These are phyloP conservation scores for Psococerastis gibbosa DNA, from an alignment of 2,888 invertebrate species.

Conservation along the genomic window DNA sequence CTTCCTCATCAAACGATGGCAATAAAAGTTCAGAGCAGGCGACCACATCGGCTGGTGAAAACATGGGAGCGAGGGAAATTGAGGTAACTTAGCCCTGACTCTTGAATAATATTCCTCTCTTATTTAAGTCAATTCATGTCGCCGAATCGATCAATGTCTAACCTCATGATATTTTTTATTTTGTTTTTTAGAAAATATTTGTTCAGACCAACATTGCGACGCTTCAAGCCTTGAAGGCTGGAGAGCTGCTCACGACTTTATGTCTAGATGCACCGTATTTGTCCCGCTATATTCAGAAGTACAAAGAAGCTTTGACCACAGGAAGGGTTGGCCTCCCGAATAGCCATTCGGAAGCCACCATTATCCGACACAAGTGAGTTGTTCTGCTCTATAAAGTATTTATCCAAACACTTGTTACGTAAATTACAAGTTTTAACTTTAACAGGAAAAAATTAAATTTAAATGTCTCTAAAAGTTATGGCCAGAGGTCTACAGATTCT, in stretches of 20 bases:
- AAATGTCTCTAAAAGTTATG: too few species aligned
- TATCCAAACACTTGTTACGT: too few species aligned
- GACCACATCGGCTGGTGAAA: conserved; percentile 23
- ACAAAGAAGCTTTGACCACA: conserved; percentile 30
- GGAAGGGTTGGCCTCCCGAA: conserved; percentile 45
- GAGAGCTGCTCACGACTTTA: conserved; percentile 60
- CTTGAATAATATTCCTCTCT: neutral
- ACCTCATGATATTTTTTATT: too few species aligned
- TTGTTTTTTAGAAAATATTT: conserved; percentile 46
- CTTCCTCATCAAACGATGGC: conserved; percentile 24
- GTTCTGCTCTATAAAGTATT: too few species aligned
- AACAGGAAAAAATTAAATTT: too few species aligned
- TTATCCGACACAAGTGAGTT: conserved; percentile 39
- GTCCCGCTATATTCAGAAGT: conserved; percentile 36
- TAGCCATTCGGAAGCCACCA: conserved; percentile 52
- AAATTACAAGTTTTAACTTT: too few species aligned
- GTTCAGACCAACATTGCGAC: conserved; percentile 55
- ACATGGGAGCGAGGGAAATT: conserved; percentile 27
- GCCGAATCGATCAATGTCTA: conserved; percentile 2
- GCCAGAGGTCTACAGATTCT: too few species aligned
- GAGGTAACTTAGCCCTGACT: conserved; percentile 26
- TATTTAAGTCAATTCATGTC: neutral
- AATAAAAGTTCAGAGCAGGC: conserved; percentile 22
- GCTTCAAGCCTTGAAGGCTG: conserved; percentile 64
- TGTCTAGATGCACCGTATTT: conserved; percentile 58